Conservation (phyloP, 2,797 vertebrate species). For the Coreius guichenoti region DNA sequence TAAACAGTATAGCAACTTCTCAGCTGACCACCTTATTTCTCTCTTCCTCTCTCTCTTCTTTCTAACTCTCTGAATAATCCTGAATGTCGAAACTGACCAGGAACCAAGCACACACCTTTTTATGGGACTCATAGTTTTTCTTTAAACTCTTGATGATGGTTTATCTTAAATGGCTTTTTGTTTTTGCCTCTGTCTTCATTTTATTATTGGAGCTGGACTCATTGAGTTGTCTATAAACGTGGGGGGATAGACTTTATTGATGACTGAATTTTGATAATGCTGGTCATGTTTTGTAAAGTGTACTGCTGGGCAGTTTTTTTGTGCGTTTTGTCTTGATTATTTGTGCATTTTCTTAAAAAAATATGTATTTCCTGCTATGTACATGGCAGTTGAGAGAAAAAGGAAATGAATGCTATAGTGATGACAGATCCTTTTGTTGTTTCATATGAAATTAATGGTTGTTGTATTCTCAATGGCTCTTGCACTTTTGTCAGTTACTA, state of each 20-base stretch:
- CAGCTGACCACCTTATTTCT: constrained; percentile 55
- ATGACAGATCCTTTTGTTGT: constrained; percentile 60
- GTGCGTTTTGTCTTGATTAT: constrained; percentile 59
- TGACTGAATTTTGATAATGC: constrained; percentile 74
- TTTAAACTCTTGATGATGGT: constrained; percentile 60
- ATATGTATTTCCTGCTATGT: constrained; percentile 54
- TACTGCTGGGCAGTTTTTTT: constrained; percentile 85
- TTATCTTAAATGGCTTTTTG: constrained; percentile 55
- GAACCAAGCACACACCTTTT: constrained; percentile 70
- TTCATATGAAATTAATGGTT: constrained; percentile 75
- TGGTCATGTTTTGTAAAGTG: constrained; percentile 81
- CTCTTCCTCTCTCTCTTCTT: constrained; percentile 32
- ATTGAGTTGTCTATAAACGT: constrained; percentile 51
- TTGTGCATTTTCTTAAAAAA: constrained; percentile 64
- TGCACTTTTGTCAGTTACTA: constrained; percentile 73
- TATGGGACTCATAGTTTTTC: constrained; percentile 62
- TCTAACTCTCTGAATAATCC: constrained; percentile 38
- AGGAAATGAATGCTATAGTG: constrained; percentile 55
- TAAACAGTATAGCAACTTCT: constrained; percentile 58
- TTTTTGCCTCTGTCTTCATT: constrained; percentile 56
- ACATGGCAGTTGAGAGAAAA: constrained; percentile 53
- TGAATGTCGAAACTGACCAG: constrained; percentile 63
- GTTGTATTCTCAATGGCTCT: constrained; percentile 65
- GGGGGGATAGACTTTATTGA: constrained; percentile 60
- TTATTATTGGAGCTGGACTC: constrained; percentile 80